Base-by-base conservation (phyloP, 1,140 invertebrate species). In the Medauroidea extradentata region DNA sequence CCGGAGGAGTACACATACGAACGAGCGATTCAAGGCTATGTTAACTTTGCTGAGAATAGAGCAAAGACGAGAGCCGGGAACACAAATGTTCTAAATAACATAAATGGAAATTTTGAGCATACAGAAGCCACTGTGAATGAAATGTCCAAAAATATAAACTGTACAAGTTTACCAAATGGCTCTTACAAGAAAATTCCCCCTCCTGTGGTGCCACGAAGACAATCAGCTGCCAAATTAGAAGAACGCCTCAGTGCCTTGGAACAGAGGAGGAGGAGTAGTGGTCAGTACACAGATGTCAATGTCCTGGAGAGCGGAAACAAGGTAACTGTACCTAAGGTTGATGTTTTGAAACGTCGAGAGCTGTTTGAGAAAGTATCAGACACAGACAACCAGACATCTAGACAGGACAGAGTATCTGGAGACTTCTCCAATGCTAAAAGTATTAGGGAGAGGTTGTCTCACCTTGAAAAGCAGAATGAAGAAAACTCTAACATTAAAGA, bases 1-100 rank as follows among this genome's bases (percentile, higher is more conserved):
- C 48, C 51, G 41, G 84, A 88, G 61, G 89, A 92, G 69, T 93
- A 92, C 72, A 91, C 89, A 1, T 93, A 91, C 71, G 90, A 93
- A 71, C 85, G 88, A 62, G 90, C 90, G 58, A 92, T 92, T 61
- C 87, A 90, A 65, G 86, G 86, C 59, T 92, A 93, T 69, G 87
- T 90, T 56, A 67, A 88, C 86, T 58, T 79, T 79, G 44, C 84
- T 77, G 68, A 87, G 73, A 66, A 75, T 72, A 66, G 69, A 59
- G 67, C 65, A 14, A 69, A 63, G 48, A 66, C 65, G 24, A 19
- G 52, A 19, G 19, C 39, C 21, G 48, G 3, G 5, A 13, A 38
- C 3, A 42, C 23, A 27, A 53, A 53, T 27, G 34, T 34, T 2
- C 13, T 38, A 16, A 54, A n/a, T 34, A 51, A 51, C 24, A 25